Evolutionary conservation across 2,113 vertebrate species (phyloP).

Genomic region (Mobula birostris): DNA sequence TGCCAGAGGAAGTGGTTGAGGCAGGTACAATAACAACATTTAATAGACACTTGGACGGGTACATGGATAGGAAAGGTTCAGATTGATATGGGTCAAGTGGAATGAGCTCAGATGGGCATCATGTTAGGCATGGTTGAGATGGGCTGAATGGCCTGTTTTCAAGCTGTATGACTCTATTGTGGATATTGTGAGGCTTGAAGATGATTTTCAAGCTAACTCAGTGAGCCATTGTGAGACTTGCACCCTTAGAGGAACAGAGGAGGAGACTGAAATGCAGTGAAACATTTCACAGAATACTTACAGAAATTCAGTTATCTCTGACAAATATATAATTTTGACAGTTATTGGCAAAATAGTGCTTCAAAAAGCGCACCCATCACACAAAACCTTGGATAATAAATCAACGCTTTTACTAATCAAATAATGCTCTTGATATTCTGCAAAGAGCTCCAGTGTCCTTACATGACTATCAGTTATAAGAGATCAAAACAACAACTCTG

Average conservation of each 20-base stretch:
- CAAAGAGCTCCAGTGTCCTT: neutral
- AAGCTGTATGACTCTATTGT: too few relatives aligned
- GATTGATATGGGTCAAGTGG: too few relatives aligned
- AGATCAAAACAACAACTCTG: neutral
- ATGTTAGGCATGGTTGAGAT: too few relatives aligned
- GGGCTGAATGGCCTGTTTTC: too few relatives aligned
- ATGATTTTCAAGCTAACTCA: neutral
- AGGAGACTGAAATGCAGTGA: neutral
- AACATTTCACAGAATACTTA: neutral
- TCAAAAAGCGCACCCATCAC: neutral
- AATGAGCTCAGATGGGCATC: too few relatives aligned
- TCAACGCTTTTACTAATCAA: neutral
- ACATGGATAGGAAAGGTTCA: too few relatives aligned
- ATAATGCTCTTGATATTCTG: neutral
- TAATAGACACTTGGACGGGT: too few relatives aligned
- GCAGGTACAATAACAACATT: too few relatives aligned
- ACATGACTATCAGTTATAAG: neutral
- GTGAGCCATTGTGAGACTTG: neutral
- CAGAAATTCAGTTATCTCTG: neutral
- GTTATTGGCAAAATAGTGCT: neutral
- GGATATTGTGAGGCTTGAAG: neutral
- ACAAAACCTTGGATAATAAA: neutral
- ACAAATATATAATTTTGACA: neutral
- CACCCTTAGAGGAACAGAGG: neutral
- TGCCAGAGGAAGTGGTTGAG: too few relatives aligned